These are phyloP conservation scores for Aphrophora alni DNA, from an alignment of 2,888 invertebrate genomes.

Conservation along the genomic window DNA sequence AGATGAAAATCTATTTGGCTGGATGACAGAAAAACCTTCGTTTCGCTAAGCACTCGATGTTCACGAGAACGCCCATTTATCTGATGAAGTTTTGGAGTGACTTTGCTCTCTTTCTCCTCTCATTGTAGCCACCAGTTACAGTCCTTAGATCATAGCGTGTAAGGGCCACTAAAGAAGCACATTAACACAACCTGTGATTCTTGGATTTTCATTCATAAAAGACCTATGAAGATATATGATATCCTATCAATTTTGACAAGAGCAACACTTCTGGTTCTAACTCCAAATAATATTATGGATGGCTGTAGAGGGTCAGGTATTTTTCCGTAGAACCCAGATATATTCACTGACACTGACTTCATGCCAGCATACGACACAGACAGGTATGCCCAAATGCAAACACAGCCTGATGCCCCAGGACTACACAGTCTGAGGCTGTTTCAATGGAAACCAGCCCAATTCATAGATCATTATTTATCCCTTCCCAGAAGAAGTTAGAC, in stretches of 20 bases:
- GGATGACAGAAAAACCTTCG: slow-evolving; percentile 49
- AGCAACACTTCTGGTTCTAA: neutral
- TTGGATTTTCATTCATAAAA: slow-evolving; percentile 16
- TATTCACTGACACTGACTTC: slow-evolving; percentile 17
- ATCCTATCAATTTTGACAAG: slow-evolving; percentile 16
- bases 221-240: slow-evolving; percentile 27
- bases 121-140: slow-evolving; percentile 35
- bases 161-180: slow-evolving; percentile 19
- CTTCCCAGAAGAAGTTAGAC: slow-evolving; percentile 24
- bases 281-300: slow-evolving; percentile 20
- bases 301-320: slow-evolving; percentile 18
- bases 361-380: slow-evolving; percentile 26
- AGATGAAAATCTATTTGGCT: slow-evolving; percentile 43
- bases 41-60: slow-evolving; percentile 36
- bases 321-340: neutral
- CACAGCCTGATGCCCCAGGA: neutral
- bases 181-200: slow-evolving; percentile 25
- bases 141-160: slow-evolving; percentile 28
- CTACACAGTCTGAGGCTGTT: neutral
- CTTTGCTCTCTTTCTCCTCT: slow-evolving; percentile 38
- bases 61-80: slow-evolving; percentile 15
- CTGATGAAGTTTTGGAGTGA: slow-evolving; percentile 24
- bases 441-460: neutral
- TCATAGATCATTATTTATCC: neutral
- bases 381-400: neutral